A percentile compares a stretch with the other conserved stretches of the same genome.
Conservation (phyloP, 2,797 vertebrate genomes). For the Pachyuromys duprasi region DNA sequence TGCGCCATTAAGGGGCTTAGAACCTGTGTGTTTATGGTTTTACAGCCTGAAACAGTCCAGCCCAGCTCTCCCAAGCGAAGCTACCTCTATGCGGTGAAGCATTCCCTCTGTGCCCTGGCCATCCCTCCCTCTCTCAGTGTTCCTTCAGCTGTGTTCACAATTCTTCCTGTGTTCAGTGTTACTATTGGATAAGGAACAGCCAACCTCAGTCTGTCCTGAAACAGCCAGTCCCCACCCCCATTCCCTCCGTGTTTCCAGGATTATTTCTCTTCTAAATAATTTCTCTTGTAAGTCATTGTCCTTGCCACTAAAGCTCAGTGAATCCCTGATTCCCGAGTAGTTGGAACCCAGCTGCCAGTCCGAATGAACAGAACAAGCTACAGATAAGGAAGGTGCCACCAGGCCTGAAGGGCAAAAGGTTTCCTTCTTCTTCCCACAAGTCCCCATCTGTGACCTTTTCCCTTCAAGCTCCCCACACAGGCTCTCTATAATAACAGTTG, state of each 20-base stretch:
- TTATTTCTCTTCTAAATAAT: neutral
- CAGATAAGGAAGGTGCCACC: neutral
- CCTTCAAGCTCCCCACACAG: neutral
- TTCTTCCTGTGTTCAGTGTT: neutral
- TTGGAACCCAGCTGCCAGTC: neutral
- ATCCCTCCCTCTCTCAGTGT: neutral
- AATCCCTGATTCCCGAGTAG: neutral
- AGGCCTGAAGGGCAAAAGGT: neutral
- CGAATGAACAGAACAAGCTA: neutral
- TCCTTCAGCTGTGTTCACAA: neutral
- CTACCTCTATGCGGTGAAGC: accelerated
- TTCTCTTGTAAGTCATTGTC: neutral
- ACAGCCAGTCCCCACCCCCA: neutral
- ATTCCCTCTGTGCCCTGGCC: accelerated
- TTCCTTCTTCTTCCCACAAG: neutral
- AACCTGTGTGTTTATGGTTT: neutral
- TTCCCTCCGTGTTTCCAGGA: neutral
- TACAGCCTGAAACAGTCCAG: neutral
- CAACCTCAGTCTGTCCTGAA: neutral
- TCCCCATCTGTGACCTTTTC: neutral
- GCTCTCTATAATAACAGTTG: conserved; percentile 47
- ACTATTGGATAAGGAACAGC: neutral
- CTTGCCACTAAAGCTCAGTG: neutral
- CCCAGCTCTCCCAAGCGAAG: neutral
- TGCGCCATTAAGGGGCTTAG: neutral